Evolutionary conservation across 1,140 invertebrate genomes (phyloP), one percentile per base, ranked within the genome.

Genomic region (Bombus breviceps): DNA sequence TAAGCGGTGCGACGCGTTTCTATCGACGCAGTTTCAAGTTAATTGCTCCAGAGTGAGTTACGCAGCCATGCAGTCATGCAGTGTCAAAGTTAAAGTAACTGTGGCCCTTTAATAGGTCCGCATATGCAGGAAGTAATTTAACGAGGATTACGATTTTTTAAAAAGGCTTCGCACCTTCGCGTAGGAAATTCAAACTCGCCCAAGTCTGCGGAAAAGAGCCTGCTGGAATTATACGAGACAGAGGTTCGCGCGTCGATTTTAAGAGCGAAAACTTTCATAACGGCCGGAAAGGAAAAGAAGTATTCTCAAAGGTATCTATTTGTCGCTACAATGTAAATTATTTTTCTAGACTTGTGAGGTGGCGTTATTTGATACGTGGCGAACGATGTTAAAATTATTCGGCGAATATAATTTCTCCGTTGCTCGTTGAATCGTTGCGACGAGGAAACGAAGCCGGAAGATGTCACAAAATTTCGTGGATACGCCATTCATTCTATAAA

Each of bases 61-160:
- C 3, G 18, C n/a, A 18, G 12, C 39, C 12, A 66, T 39, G 53
- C 72, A 81, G 76, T 75, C n/a, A 77, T 53, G 76, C 72, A 43
- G 53, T 64, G 72, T 83, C 59, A 73, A 89, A 89, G 85, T 89
- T 83, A 73, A 78, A 62, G 43, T 72, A 76, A 81, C 66, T 76
- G 72, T 74, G 75, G 59, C 85, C 81, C 72, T 73, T 83, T 80
- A 86, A 89, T 69, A 89, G 57, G 41, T 10, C 59, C 12, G 41
- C 18, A 72, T 64, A 43, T 68, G 72, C 76, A 76, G 75, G 81
- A 86, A 77, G 78, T 64, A 82, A 89, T 89, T 82, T 66, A 83
- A 89, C 37, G 81, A 86, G 85, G 81, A 89, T 86, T 89, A 43
- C 41, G 64, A 41, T 47, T 79, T 80, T 76, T 32, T 66, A 89